phyloP scores from a whole-genome alignment of 2,888 invertebrate genomes.

The Melanostoma mellinum region DNA sequence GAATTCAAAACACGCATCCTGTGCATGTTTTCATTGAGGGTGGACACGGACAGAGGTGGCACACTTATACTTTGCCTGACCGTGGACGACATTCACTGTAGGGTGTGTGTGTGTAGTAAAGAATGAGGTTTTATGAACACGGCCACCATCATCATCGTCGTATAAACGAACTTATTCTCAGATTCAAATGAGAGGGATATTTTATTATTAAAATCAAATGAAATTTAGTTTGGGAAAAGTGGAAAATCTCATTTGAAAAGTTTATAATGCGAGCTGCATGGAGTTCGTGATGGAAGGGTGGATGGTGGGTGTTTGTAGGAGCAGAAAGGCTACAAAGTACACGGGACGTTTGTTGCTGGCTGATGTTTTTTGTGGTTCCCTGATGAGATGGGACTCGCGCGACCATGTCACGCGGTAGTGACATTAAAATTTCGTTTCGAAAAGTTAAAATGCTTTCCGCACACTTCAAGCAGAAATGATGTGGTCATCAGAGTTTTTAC shows the following conservation, averaged over 20 bases:
- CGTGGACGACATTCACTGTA: constrained; percentile 23
- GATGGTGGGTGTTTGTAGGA: background rate
- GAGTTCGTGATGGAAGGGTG: constrained; percentile 12
- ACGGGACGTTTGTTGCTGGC: constrained; percentile 10
- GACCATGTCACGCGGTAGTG: constrained; percentile 49
- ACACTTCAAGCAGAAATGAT: constrained; percentile 58
- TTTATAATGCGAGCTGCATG: constrained; percentile 62
- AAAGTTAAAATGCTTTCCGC: constrained; percentile 60
- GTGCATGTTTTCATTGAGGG: constrained; percentile 21
- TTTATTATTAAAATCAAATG: constrained; percentile 73
- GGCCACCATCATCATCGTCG: constrained; percentile 15
- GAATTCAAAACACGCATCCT: constrained; percentile 71
- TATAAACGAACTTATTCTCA: constrained; percentile 25
- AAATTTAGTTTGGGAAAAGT: constrained; percentile 70
- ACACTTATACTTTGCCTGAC: constrained; percentile 41
- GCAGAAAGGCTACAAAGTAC: too few species aligned
- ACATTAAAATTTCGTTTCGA: constrained; percentile 53
- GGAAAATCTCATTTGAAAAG: constrained; percentile 73
- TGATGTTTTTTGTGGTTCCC: constrained; percentile 20
- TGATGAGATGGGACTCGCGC: constrained; percentile 39
- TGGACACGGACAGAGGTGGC: constrained; percentile 30
- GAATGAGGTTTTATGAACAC: constrained; percentile 49
- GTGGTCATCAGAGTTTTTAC: constrained; percentile 38
- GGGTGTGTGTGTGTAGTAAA: constrained; percentile 38
- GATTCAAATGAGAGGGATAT: constrained; percentile 70